phyloP scores from a whole-genome alignment of 1,140 invertebrate species.

The Oreohelix idahoensis region DNA sequence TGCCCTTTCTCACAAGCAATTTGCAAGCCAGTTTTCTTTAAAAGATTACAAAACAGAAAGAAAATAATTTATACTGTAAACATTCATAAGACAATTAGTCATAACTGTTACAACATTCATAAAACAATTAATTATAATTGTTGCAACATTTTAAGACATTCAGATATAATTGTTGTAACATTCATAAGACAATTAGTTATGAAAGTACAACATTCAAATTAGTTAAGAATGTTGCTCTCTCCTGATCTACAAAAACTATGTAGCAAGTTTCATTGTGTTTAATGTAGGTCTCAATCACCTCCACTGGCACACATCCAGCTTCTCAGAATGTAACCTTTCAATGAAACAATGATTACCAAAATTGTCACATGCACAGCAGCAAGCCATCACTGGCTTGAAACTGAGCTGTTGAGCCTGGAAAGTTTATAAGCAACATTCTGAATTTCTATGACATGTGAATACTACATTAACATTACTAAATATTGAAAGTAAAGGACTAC shows the following conservation, averaged over 20 bases:
- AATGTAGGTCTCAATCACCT: too few species aligned
- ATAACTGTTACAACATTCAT: neutral
- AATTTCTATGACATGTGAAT: too few species aligned
- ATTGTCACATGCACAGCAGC: too few species aligned
- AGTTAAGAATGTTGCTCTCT: neutral
- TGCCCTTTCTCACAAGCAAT: neutral
- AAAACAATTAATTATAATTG: neutral
- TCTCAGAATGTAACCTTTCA: too few species aligned
- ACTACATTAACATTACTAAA: too few species aligned
- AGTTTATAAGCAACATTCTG: too few species aligned
- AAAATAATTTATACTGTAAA: neutral
- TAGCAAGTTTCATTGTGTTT: neutral
- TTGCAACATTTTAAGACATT: neutral
- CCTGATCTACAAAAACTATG: neutral
- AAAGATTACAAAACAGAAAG: neutral
- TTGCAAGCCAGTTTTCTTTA: constrained; percentile 14
- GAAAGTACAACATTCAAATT: neutral
- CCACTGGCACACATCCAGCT: too few species aligned
- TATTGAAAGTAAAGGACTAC: too few species aligned
- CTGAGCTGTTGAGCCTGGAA: too few species aligned
- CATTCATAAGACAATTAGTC: neutral
- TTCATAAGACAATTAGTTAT: neutral
- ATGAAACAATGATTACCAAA: too few species aligned
- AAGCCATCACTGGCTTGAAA: too few species aligned
- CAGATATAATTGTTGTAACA: neutral